Percentiles rank a stretch among this genome's conserved stretches.
Evolutionary conservation across 2,797 vertebrate genomes (phyloP).

Genomic region (Allochrocebus solatus): DNA sequence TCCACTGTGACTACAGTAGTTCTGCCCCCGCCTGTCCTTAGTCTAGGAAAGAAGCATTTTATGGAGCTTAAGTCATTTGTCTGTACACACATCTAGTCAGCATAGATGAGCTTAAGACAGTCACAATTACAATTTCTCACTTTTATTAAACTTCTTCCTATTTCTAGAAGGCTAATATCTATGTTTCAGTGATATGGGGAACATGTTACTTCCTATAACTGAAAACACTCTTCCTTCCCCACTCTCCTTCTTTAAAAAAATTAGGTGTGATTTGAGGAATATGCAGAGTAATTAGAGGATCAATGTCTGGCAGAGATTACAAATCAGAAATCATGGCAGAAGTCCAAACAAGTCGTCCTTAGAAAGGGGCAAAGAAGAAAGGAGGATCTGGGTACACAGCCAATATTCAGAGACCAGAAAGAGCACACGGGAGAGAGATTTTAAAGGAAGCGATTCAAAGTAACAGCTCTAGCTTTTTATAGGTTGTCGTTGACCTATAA

Average conservation of each 20-base stretch:
- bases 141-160: neutral
- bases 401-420: neutral
- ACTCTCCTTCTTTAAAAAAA: neutral
- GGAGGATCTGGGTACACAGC: neutral
- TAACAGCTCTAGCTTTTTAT: neutral
- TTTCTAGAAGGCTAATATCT: neutral
- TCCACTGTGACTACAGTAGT: neutral
- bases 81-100: neutral
- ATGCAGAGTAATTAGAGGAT: neutral
- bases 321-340: neutral
- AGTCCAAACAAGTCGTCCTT: neutral
- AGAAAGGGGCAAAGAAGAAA: neutral
- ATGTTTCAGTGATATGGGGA: neutral
- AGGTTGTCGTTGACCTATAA: neutral
- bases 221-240: neutral
- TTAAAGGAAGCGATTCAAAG: constrained; percentile 4
- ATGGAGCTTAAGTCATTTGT: neutral
- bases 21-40: neutral
- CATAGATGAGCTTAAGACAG: neutral
- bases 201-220: neutral
- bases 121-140: neutral
- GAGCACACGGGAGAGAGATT: neutral
- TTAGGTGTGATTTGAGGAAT: neutral
- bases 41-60: neutral
- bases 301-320: neutral